Evolutionary conservation across 2,797 vertebrate genomes (phyloP), one percentile per base, ranked within the genome.

Genomic region (Premnoplex brunnescens): DNA sequence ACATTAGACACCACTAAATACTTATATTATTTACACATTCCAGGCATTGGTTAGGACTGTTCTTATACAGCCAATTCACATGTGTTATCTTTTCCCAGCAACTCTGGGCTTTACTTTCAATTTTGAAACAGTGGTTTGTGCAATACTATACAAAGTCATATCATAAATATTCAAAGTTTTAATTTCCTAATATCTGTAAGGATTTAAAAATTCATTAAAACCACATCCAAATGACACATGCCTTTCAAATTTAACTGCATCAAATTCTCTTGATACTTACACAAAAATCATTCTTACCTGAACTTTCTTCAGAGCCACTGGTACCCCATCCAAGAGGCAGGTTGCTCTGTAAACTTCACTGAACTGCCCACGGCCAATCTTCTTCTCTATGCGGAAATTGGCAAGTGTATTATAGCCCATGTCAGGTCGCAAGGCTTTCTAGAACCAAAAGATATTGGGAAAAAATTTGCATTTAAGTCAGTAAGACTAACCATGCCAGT

Each of bases 301-400:
- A n/a, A 99, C 98, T 97, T 99, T 99, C 97, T 99, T 99, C 97
- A 99, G 98, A 85, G 99, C 99, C 95, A 99, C 98, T 16, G 99
- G 98, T 2, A 99, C 99, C 95, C 99, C 98, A 97, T 99, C 98
- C 95, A 99, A 94, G 86, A 99, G 97, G 96, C 99, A 99, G 34
- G 98, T 98, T 17, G 99, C 99, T 97, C 99, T 98, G 94, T 99
- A 99, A 74, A 99, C 99, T 98, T 99, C 99, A 83, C 99, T 99
- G 96, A 99, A 99, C 95, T 99, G 99, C 80, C 99, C 99, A 66
- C 99, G 98, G 64, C 99, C 99, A 58, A 99, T 99, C 97, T 99
- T 99, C 96, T 99, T 99, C 96, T 99, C 99, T 91, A 99, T 99
- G 93, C 98, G 98, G 97, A 99, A 99, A 98, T 99, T 99, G 92